Percentiles rank a stretch among this genome's conserved stretches.
Evolutionary conservation across 2,113 vertebrate species (phyloP).

Genomic region (Rhinopomastus cyanomelas): DNA sequence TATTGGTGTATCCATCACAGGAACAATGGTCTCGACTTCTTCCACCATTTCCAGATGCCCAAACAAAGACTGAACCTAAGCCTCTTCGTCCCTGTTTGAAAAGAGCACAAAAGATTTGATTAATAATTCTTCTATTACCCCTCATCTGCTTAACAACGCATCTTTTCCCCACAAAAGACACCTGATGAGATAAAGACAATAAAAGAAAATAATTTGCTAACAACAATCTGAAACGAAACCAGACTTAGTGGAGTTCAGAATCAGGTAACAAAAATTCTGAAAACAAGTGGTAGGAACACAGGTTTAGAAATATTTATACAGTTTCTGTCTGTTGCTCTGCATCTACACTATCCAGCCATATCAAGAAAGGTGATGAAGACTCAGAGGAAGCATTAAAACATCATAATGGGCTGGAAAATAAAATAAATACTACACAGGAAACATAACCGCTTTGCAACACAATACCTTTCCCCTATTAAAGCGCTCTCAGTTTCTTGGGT

Average conservation of each 20-base stretch:
- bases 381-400: not conserved
- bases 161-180: rapidly evolving
- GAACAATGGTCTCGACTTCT: constrained; percentile 97
- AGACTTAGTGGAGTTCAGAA: not conserved
- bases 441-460: not conserved
- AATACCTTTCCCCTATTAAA: not conserved
- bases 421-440: not conserved
- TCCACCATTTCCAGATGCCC: constrained; percentile 97
- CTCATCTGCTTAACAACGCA: not conserved
- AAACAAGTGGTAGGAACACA: not conserved
- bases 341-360: not conserved
- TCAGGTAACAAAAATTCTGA: not conserved
- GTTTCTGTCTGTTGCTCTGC: not conserved
- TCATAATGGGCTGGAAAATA: not conserved
- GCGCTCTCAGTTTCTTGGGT: not conserved
- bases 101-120: constrained; percentile 16
- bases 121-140: not conserved
- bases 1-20: constrained; percentile 98
- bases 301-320: not conserved
- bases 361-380: not conserved
- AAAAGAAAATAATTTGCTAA: not conserved
- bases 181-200: not conserved
- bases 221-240: constrained; percentile 7
- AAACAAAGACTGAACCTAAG: constrained; percentile 95
- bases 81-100: constrained; percentile 89